phyloP scores from a whole-genome alignment of 1,140 invertebrate species.

The Drosophila sulfurigaster region DNA sequence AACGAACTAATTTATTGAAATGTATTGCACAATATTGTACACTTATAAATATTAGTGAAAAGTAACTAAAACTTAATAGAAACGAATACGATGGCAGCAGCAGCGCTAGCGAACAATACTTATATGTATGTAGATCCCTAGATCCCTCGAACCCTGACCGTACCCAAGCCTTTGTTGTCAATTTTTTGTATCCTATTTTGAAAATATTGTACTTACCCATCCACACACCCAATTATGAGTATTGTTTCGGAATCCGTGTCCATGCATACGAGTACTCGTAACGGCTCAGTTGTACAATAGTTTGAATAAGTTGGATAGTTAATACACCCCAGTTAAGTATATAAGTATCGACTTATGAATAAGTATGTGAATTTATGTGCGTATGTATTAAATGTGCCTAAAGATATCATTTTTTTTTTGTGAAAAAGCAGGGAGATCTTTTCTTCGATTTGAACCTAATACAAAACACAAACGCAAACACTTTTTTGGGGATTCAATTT shows the following conservation, averaged over 20 bases:
- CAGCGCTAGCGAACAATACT: constrained; percentile 40
- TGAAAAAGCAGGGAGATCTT: constrained; percentile 4
- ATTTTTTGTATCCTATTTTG: not conserved
- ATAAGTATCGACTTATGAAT: constrained; percentile 50
- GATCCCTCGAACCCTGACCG: not conserved
- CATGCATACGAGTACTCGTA: constrained; percentile 9
- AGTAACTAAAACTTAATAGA: constrained; percentile 35
- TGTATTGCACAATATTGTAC: constrained; percentile 83
- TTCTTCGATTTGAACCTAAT: constrained; percentile 33
- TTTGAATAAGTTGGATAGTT: constrained; percentile 57
- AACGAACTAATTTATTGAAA: constrained; percentile 81
- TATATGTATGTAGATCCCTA: constrained; percentile 32
- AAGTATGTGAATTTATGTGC: constrained; percentile 62
- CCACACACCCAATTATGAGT: constrained; percentile 5
- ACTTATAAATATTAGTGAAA: constrained; percentile 68
- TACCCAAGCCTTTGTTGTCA: not conserved
- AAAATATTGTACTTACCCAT: not conserved
- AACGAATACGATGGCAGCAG: constrained; percentile 46
- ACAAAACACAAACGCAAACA: constrained; percentile 8
- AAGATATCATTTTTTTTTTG: constrained; percentile 39
- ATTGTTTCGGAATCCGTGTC: constrained; percentile 21
- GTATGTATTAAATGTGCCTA: constrained; percentile 77
- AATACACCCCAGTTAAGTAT: constrained; percentile 35
- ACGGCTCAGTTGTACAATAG: constrained; percentile 54
- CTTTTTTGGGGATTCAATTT: constrained; percentile 68